phyloP scores from a whole-genome alignment of 1,140 invertebrate genomes.

The Mamestra configurata region DNA sequence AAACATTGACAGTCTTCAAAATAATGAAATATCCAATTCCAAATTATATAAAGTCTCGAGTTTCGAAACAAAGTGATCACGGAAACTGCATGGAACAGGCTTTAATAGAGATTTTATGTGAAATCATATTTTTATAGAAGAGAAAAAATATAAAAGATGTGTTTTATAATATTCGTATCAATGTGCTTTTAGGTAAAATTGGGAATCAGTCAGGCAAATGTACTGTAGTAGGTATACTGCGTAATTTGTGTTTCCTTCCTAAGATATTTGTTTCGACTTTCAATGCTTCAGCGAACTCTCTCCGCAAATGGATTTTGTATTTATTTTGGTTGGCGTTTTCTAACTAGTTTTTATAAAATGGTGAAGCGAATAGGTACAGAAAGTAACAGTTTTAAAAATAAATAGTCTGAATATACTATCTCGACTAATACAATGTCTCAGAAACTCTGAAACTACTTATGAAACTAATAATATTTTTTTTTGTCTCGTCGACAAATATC shows the following conservation, averaged over 20 bases:
- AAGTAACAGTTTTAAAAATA: no score
- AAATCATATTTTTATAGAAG: constrained; percentile 61
- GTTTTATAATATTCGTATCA: constrained; percentile 57
- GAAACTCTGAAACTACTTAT: no score
- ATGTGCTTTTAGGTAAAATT: constrained; percentile 65
- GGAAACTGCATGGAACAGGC: constrained; percentile 76
- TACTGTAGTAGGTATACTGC: background rate
- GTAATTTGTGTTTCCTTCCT: background rate
- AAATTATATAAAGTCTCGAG: constrained; percentile 37
- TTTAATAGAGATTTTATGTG: constrained; percentile 72
- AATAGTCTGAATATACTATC: no score
- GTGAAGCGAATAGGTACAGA: no score
- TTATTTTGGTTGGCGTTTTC: no score
- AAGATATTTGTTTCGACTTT: background rate
- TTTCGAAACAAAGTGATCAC: constrained; percentile 47
- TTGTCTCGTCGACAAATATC: no score
- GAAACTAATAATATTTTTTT: no score
- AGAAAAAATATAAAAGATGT: constrained; percentile 53
- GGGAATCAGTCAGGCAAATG: constrained; percentile 22
- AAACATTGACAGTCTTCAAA: background rate
- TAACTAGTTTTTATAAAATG: no score
- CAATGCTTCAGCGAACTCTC: no score
- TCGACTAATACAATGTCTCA: no score
- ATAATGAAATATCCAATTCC: background rate
- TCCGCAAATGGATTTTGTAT: no score